Evolutionary conservation across 2,888 invertebrate species (phyloP), one percentile per base, ranked within the genome.

Genomic region (Drosophila neotestacea): DNA sequence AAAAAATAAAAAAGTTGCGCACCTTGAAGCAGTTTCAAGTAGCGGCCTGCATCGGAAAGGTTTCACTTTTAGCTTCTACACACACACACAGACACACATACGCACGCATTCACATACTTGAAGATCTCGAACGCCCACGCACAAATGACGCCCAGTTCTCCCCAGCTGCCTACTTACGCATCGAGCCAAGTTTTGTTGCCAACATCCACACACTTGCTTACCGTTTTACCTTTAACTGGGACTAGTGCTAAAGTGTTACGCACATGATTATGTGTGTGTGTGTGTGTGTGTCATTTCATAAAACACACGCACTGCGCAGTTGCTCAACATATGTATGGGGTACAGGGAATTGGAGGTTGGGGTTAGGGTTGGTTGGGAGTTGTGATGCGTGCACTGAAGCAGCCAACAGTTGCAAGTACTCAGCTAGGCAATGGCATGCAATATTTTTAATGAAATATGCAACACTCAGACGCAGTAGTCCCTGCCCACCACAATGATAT

Each of bases 371-470:
- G 44, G 27, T 22, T 67, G 16, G 56, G 10, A 39, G 58, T 42
- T 51, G 42, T 48, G 55, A 52, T 67, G 67, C 65, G 50, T 79
- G 80, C 73, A 61, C 55, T 64, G 76, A 60, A 54, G 73, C 65
- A 63, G 50, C 46, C 47, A 44, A 48, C 30, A 59, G 58, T 41
- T 48, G 36, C 55, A 36, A 59, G 63, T 48, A 62, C 78, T 73
- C 70, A 52, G 47, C 47, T 42, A 73, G 58, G 61, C 71, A 60
- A 64, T 65, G 74, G 56, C 64, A 70, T 70, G 84, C 81, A 88
- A 86, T 85, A 80, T 73, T 88, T 84, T 84, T 84, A 85, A 84
- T 84, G 88, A 88, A 85, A 85, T 88, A 88, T 74, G 84, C 69
- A 85, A 85, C 76, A 87, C 70, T 80, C 84, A 77, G 72, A 72